Evolutionary conservation across 1,140 invertebrate genomes (phyloP).

Genomic region (Aculops lycopersici): DNA sequence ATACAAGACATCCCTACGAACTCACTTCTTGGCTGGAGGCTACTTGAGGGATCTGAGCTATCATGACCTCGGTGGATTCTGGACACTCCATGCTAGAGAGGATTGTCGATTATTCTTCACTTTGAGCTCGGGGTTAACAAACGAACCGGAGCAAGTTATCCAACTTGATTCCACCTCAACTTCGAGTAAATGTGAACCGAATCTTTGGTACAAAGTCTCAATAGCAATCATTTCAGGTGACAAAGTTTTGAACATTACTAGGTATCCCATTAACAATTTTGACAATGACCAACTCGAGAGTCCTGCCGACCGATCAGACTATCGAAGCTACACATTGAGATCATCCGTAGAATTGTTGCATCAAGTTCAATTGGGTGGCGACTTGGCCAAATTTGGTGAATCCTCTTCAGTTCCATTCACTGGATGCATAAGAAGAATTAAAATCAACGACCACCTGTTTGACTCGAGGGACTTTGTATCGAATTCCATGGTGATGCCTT

Average conservation of each 20-base stretch:
- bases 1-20: background rate
- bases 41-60: background rate
- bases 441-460: constrained; percentile 34
- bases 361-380: constrained; percentile 4
- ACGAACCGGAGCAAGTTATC: background rate
- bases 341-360: background rate
- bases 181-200: background rate
- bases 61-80: background rate
- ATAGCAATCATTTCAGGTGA: background rate
- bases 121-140: no score
- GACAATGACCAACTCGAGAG: background rate
- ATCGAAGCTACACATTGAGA: background rate
- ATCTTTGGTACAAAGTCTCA: background rate
- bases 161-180: background rate
- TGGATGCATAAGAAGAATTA: constrained; percentile 56
- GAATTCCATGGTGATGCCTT: background rate
- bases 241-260: background rate
- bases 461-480: constrained; percentile 46
- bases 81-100: background rate
- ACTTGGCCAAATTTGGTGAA: constrained; percentile 20
- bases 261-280: background rate
- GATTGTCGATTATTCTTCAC: background rate
- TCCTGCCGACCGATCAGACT: background rate
- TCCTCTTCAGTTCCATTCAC: constrained; percentile 21
- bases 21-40: background rate